phyloP scores from a whole-genome alignment of 2,797 vertebrate species.

The Rhynchotus rufescens region DNA sequence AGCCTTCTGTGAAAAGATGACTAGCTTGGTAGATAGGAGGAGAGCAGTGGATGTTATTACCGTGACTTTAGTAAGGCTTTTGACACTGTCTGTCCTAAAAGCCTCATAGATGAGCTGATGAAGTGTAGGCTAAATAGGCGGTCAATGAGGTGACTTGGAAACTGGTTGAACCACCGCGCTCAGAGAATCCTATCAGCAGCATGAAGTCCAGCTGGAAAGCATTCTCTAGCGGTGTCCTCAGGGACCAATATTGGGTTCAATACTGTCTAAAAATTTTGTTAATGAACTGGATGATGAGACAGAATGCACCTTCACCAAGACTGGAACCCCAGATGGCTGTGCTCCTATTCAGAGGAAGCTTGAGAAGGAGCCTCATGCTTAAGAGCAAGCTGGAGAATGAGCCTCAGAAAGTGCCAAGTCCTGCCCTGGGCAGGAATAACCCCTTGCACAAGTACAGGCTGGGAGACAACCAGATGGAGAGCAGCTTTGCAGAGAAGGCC shows the following conservation, averaged over 20 bases:
- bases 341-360: background rate
- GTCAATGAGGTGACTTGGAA: background rate
- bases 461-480: background rate
- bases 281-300: background rate
- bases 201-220: background rate
- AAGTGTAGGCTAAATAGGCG: too few relatives aligned
- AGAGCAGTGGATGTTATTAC: background rate
- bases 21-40: background rate
- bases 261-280: background rate
- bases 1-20: background rate
- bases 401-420: background rate
- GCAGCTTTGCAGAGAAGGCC: background rate
- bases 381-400: background rate
- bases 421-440: background rate
- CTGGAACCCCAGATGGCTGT: background rate
- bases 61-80: background rate
- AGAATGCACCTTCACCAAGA: background rate
- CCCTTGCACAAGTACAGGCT: background rate
- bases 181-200: background rate
- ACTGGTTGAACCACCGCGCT: background rate
- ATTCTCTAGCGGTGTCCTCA: background rate
- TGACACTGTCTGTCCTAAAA: background rate
- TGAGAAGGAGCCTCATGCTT: too few relatives aligned
- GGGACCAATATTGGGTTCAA: background rate
- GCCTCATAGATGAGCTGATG: background rate